Percentiles rank a stretch among this genome's conserved stretches.
phyloP scores from a whole-genome alignment of 2,888 invertebrate genomes.

The Eremobia ochroleuca region DNA sequence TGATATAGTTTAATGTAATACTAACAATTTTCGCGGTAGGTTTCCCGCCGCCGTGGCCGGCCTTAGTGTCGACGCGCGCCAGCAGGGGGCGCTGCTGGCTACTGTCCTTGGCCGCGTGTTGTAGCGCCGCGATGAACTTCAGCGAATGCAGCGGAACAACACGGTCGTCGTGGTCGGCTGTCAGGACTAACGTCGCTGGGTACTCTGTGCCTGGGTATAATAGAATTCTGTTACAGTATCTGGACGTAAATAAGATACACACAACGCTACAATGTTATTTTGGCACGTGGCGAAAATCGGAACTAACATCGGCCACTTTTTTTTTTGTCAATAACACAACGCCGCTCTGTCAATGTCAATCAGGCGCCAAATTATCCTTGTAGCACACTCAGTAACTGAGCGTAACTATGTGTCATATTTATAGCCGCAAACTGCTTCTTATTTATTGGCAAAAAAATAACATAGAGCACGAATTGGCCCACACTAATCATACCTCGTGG shows the following conservation, averaged over 20 bases:
- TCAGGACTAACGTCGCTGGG: slow-evolving; percentile 97
- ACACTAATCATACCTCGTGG: too few species aligned
- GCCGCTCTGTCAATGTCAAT: too few species aligned
- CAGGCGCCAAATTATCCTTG: too few species aligned
- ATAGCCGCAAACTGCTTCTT: neutral
- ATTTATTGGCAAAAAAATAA: neutral
- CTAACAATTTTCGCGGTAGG: slow-evolving; percentile 97
- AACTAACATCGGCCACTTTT: too few species aligned
- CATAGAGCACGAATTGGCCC: neutral
- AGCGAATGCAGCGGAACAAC: slow-evolving; percentile 99
- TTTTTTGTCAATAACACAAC: too few species aligned
- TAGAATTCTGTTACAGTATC: neutral
- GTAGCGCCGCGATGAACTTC: slow-evolving; percentile 98
- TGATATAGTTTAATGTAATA: neutral
- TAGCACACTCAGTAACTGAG: too few species aligned
- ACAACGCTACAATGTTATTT: too few species aligned
- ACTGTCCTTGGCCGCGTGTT: slow-evolving; percentile 92
- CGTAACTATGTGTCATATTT: too few species aligned
- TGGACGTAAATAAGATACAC: neutral
- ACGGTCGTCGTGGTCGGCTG: slow-evolving; percentile 99
- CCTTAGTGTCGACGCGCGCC: slow-evolving; percentile 97
- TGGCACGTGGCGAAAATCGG: too few species aligned
- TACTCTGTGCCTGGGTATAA: slow-evolving; percentile 91
- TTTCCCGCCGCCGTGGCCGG: slow-evolving; percentile 99
- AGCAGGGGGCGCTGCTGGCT: slow-evolving; percentile 96